Evolutionary conservation across 2,888 invertebrate genomes (phyloP).

Genomic region (Cabera pusaria): DNA sequence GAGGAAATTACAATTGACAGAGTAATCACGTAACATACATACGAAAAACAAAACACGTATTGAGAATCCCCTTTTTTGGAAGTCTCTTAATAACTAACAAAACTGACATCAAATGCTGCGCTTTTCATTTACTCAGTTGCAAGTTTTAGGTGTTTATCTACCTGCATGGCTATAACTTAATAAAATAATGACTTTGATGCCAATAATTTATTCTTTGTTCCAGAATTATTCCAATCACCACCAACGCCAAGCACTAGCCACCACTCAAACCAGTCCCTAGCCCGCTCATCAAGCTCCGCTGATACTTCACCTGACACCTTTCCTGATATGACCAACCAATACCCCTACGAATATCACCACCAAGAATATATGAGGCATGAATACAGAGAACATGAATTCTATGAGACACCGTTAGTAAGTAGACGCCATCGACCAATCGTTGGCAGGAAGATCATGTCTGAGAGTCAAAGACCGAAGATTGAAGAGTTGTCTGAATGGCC

Average conservation of each 20-base stretch:
- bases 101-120: too few species aligned
- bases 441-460: slow-evolving; percentile 56
- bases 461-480: slow-evolving; percentile 24
- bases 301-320: slow-evolving; percentile 69
- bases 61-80: too few species aligned
- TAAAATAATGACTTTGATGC: too few species aligned
- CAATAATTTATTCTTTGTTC: slow-evolving; percentile 29
- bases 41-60: too few species aligned
- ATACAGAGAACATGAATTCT: neutral
- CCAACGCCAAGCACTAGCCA: slow-evolving; percentile 10
- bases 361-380: too few species aligned
- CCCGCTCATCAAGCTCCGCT: slow-evolving; percentile 64
- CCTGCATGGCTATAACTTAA: too few species aligned
- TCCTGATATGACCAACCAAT: slow-evolving; percentile 38
- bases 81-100: too few species aligned
- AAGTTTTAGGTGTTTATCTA: too few species aligned
- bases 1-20: too few species aligned
- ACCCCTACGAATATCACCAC: neutral
- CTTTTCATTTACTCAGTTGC: too few species aligned
- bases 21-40: too few species aligned
- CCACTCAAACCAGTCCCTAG: slow-evolving; percentile 39
- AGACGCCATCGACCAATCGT: slow-evolving; percentile 55
- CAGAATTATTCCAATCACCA: slow-evolving; percentile 43
- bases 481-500: slow-evolving; percentile 26
- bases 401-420: slow-evolving; percentile 34